phyloP scores from a whole-genome alignment of 1,140 invertebrate species.

The Heliconius eleuchia region DNA sequence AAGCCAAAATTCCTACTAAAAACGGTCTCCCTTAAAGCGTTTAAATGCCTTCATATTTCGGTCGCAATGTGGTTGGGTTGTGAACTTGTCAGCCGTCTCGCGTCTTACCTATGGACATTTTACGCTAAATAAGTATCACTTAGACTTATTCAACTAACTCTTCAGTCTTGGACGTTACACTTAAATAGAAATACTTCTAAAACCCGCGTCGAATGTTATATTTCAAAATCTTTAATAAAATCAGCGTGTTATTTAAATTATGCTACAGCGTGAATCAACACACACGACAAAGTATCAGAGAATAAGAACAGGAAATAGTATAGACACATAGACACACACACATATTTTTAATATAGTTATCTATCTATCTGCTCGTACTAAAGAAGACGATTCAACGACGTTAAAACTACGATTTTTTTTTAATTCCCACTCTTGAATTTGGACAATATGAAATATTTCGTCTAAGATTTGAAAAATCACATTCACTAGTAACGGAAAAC shows the following conservation, averaged over 20 bases:
- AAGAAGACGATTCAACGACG: constrained; percentile 55
- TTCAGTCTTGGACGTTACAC: constrained; percentile 81
- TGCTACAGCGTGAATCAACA: constrained; percentile 54
- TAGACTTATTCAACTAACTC: constrained; percentile 78
- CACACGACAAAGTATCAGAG: constrained; percentile 49
- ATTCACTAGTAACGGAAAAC: constrained; percentile 49
- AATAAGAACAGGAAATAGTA: constrained; percentile 49
- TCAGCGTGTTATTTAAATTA: constrained; percentile 52
- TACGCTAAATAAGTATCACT: constrained; percentile 78
- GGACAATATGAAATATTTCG: constrained; percentile 59
- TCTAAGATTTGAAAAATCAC: constrained; percentile 69
- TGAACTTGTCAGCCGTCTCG: constrained; percentile 51
- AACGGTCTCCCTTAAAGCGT: constrained; percentile 51
- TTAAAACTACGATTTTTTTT: constrained; percentile 51
- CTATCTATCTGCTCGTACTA: constrained; percentile 52
- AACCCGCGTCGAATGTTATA: constrained; percentile 76
- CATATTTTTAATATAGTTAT: constrained; percentile 48
- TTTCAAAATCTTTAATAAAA: constrained; percentile 56
- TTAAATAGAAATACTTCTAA: constrained; percentile 79
- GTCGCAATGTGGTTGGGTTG: constrained; percentile 36
- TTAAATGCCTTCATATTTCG: constrained; percentile 45
- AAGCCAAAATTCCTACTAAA: constrained; percentile 69
- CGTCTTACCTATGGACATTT: constrained; percentile 78
- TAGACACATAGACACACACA: constrained; percentile 58
- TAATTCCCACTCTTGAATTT: constrained; percentile 53